Evolutionary conservation across 2,888 invertebrate species (phyloP).

Genomic region (Polia nebulosa): DNA sequence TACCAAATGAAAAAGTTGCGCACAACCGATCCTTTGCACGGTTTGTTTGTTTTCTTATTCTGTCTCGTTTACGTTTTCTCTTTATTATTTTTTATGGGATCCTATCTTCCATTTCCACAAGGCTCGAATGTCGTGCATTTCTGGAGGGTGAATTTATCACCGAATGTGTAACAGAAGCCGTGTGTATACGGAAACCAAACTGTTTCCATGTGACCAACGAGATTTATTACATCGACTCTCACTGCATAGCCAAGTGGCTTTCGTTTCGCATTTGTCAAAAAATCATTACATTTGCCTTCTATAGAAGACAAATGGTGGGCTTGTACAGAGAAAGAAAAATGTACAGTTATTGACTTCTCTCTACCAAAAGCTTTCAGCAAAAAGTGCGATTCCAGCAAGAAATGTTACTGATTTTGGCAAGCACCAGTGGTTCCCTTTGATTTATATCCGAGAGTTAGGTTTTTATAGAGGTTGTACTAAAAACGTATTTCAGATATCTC

Average conservation of each 20-base stretch:
- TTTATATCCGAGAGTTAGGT: slow-evolving; percentile 50
- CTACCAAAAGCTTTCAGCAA: slow-evolving; percentile 48
- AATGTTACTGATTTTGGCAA: slow-evolving; percentile 45
- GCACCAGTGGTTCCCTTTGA: slow-evolving; percentile 47
- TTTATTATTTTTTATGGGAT: slow-evolving; percentile 79
- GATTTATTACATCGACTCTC: slow-evolving; percentile 74
- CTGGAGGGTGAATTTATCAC: slow-evolving; percentile 75
- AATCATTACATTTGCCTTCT: slow-evolving; percentile 70
- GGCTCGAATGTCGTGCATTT: slow-evolving; percentile 57
- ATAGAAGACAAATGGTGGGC: slow-evolving; percentile 57
- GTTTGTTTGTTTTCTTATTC: slow-evolving; percentile 65
- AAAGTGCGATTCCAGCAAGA: slow-evolving; percentile 43
- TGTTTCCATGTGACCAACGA: slow-evolving; percentile 74
- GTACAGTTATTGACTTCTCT: slow-evolving; percentile 57
- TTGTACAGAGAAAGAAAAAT: slow-evolving; percentile 55
- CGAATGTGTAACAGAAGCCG: slow-evolving; percentile 70
- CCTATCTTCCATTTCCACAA: slow-evolving; percentile 60
- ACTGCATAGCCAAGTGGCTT: slow-evolving; percentile 72
- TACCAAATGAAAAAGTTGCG: slow-evolving; percentile 80
- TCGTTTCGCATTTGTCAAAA: slow-evolving; percentile 71
- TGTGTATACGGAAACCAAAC: slow-evolving; percentile 70
- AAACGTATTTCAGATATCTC: slow-evolving; percentile 29
- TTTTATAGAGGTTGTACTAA: slow-evolving; percentile 38
- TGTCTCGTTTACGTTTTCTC: slow-evolving; percentile 69
- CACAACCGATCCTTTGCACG: slow-evolving; percentile 68